Percentiles rank a stretch among this genome's conserved stretches.
These are phyloP conservation scores for Volucella zonaria DNA, from an alignment of 2,888 invertebrate genomes.

Conservation along the genomic window DNA sequence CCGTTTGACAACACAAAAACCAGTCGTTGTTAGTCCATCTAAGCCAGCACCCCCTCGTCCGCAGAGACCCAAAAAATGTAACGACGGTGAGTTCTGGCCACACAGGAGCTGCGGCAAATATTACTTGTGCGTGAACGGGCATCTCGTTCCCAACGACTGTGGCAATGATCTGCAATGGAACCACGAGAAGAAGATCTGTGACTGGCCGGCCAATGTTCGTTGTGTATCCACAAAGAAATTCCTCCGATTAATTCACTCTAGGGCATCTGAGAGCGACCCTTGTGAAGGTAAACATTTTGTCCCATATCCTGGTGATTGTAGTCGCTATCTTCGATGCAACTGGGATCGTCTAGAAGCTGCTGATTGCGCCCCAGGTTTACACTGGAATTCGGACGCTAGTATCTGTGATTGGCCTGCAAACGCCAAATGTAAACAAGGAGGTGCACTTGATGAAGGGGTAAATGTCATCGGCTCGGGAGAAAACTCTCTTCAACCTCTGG, in stretches of 20 bases:
- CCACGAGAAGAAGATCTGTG: constrained; percentile 87
- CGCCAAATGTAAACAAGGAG: constrained; percentile 84
- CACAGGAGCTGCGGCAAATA: constrained; percentile 89
- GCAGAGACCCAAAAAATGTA: constrained; percentile 82
- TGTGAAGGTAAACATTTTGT: constrained; percentile 87
- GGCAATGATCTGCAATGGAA: constrained; percentile 91
- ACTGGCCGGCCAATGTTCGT: constrained; percentile 88
- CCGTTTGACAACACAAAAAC: constrained; percentile 80
- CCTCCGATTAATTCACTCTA: constrained; percentile 77
- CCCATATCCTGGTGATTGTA: constrained; percentile 87
- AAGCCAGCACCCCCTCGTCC: constrained; percentile 58
- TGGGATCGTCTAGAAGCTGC: constrained; percentile 90
- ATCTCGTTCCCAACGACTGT: constrained; percentile 88
- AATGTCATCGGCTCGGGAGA: constrained; percentile 76
- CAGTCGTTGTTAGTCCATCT: constrained; percentile 78
- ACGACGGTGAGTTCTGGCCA: constrained; percentile 89
- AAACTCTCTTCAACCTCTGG: constrained; percentile 59
- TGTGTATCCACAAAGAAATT: constrained; percentile 83
- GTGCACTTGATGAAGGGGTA: constrained; percentile 60
- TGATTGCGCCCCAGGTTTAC: constrained; percentile 88
- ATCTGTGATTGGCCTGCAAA: constrained; percentile 89
- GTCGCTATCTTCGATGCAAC: constrained; percentile 89
- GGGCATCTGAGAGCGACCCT: constrained; percentile 82
- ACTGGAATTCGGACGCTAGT: constrained; percentile 88
- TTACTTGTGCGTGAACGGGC: constrained; percentile 90